phyloP scores from a whole-genome alignment of 1,140 invertebrate genomes.

The Zaprionus davidi region DNA sequence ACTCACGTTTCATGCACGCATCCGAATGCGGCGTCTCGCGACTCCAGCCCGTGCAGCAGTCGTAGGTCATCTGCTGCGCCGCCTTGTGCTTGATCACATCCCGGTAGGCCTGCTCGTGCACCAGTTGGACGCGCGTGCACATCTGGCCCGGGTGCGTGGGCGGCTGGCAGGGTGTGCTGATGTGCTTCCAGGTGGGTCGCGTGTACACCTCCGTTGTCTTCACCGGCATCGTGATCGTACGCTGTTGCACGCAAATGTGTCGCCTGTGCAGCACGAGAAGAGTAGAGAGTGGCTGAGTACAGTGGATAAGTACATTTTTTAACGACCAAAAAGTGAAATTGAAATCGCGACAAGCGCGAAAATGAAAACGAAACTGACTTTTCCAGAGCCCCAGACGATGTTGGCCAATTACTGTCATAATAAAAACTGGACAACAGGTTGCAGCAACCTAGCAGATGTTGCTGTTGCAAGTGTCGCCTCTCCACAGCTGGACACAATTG shows the following conservation, averaged over 20 bases:
- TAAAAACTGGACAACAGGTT: conserved; percentile 68
- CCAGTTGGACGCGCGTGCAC: conserved; percentile 85
- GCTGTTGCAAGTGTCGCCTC: conserved; percentile 22
- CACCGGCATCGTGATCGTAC: conserved; percentile 84
- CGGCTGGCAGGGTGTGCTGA: conserved; percentile 85
- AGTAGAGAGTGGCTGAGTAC: conserved; percentile 22
- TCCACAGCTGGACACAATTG: conserved; percentile 43
- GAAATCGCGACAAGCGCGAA: conserved; percentile 2
- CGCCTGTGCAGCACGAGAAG: conserved; percentile 75
- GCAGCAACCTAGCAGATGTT: conserved; percentile 47
- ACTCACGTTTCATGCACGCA: conserved; percentile 88
- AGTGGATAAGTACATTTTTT: conserved; percentile 33
- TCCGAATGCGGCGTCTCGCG: conserved; percentile 85
- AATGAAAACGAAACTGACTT: conserved; percentile 59
- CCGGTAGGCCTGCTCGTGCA: conserved; percentile 85
- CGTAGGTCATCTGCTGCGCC: conserved; percentile 84
- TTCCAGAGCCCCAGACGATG: conserved; percentile 50
- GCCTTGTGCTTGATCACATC: conserved; percentile 85
- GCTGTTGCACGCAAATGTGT: conserved; percentile 85
- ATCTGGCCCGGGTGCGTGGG: conserved; percentile 85
- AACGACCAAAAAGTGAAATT: conserved; percentile 54
- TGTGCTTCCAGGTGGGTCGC: conserved; percentile 85
- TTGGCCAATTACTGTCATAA: conserved; percentile 78
- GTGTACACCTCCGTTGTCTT: conserved; percentile 85
- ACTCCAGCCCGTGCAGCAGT: conserved; percentile 88